Conservation (phyloP, 2,113 vertebrate genomes). For the Todiramphus chloris region DNA sequence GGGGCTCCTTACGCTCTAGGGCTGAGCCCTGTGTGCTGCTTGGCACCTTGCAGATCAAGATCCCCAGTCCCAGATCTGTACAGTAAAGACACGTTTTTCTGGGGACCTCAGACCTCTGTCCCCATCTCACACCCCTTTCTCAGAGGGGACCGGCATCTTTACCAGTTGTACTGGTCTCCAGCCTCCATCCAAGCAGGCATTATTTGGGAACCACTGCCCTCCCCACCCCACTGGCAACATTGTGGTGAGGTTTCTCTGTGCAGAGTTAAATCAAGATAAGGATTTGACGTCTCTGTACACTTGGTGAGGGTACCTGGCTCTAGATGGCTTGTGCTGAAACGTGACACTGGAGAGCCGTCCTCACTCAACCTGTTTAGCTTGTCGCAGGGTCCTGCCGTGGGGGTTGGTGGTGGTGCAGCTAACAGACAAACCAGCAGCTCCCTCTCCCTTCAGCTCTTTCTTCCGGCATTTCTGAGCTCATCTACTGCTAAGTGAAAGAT, state of each 20-base stretch:
- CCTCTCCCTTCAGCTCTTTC: not conserved
- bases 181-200: rapidly evolving
- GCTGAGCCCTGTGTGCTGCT: not conserved
- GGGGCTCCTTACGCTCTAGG: not conserved
- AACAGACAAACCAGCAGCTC: not conserved
- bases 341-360: not conserved
- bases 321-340: not conserved
- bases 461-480: not conserved
- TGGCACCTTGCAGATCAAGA: not conserved
- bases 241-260: not conserved
- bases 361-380: not conserved
- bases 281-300: not conserved
- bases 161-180: not conserved
- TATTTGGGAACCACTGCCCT: not conserved
- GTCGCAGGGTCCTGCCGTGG: not conserved
- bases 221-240: not conserved
- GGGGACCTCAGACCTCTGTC: no score
- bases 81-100: rapidly evolving
- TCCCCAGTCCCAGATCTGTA: not conserved
- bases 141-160: not conserved
- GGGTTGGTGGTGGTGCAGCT: no score
- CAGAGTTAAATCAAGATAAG: not conserved
- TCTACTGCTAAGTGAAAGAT: not conserved
- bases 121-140: rapidly evolving
- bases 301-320: not conserved